Evolutionary conservation across 2,797 vertebrate species (phyloP).

Genomic region (Arctocebus calabarensis): DNA sequence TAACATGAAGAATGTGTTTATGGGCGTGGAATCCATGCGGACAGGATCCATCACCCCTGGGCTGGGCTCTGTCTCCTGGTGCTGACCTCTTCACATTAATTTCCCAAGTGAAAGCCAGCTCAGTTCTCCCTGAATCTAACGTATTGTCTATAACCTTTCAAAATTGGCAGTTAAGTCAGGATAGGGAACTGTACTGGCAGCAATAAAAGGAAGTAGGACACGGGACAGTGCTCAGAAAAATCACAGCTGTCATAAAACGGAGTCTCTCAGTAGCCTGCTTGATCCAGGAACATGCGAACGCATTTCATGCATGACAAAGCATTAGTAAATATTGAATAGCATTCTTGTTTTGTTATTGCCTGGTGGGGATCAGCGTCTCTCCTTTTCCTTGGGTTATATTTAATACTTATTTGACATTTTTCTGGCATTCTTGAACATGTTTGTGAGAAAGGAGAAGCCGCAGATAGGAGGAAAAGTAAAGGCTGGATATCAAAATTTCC

Average conservation of each 20-base stretch:
- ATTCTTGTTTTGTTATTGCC: constrained; percentile 55
- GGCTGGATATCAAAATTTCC: background rate
- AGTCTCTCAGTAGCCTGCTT: background rate
- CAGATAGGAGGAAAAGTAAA: background rate
- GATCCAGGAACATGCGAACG: constrained; percentile 50
- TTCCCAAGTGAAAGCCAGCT: constrained; percentile 45
- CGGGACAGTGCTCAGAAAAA: constrained; percentile 59
- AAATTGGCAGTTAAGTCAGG: constrained; percentile 73
- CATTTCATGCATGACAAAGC: constrained; percentile 60
- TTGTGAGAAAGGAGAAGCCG: background rate
- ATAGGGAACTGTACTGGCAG: constrained; percentile 63
- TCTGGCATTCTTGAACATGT: constrained; percentile 32
- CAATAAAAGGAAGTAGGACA: constrained; percentile 65
- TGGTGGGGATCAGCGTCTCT: constrained; percentile 12
- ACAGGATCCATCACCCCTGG: rapidly evolving
- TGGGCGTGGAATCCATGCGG: background rate
- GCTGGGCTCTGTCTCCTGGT: constrained; percentile 23
- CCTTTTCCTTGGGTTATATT: constrained; percentile 37
- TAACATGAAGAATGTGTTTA: constrained; percentile 17
- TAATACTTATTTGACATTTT: constrained; percentile 21
- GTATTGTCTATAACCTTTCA: constrained; percentile 67
- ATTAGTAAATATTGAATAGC: constrained; percentile 63
- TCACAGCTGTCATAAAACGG: constrained; percentile 56
- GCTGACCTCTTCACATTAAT: background rate
- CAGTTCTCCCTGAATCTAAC: background rate